Conservation (phyloP, 1,140 invertebrate genomes). For the Pollicipes pollicipes region DNA sequence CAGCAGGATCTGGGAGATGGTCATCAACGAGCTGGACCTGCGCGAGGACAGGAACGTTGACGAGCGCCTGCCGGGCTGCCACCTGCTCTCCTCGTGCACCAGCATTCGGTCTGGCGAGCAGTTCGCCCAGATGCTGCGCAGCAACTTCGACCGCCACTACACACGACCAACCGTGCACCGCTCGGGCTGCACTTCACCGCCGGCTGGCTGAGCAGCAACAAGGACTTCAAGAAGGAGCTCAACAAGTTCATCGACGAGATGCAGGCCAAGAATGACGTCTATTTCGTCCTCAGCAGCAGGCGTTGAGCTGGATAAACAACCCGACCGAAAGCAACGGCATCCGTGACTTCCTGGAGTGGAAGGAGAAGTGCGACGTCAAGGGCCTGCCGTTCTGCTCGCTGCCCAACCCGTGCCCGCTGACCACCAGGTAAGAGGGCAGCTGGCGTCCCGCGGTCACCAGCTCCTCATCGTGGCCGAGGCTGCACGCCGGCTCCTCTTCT, state of each 20-base stretch:
- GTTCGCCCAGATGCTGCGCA: conserved; percentile 44
- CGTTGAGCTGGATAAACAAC: conserved; percentile 95
- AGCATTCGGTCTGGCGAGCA: conserved; percentile 63
- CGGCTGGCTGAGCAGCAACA: conserved; percentile 85
- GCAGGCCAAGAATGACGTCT: conserved; percentile 67
- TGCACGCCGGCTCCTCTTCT: too few relatives aligned
- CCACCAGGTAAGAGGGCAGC: conserved; percentile 36
- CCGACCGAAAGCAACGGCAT: conserved; percentile 71
- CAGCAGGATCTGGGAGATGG: conserved; percentile 87
- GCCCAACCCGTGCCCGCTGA: conserved; percentile 74
- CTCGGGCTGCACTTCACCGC: conserved; percentile 86
- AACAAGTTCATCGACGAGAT: conserved; percentile 57
- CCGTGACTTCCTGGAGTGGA: conserved; percentile 84
- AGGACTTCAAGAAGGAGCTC: conserved; percentile 42
- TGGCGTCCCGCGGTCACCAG: too few relatives aligned
- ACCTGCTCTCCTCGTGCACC: conserved; percentile 84
- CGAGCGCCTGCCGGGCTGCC: conserved; percentile 69
- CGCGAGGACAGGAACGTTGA: conserved; percentile 79
- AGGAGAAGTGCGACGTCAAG: conserved; percentile 86
- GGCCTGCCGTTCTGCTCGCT: conserved; percentile 79
- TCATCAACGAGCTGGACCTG: conserved; percentile 84
- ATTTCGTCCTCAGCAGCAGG: conserved; percentile 87
- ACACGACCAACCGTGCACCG: conserved; percentile 76
- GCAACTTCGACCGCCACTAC: conserved; percentile 88
- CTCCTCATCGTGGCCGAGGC: too few relatives aligned